Evolutionary conservation across 2,888 invertebrate genomes (phyloP).

Genomic region (Tetragonisca angustula): DNA sequence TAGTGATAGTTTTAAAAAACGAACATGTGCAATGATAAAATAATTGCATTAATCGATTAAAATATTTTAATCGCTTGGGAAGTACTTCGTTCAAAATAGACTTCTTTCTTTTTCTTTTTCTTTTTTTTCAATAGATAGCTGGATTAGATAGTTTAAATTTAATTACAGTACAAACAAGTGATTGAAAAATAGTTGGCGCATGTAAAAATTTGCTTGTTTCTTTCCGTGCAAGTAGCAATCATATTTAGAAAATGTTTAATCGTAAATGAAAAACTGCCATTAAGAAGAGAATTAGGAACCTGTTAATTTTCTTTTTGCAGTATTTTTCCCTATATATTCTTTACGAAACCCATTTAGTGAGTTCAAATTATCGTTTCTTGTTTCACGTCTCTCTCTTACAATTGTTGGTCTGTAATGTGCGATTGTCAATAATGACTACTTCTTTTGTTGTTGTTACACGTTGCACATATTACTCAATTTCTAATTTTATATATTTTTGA

Average conservation of each 20-base stretch:
- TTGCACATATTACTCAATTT: neutral
- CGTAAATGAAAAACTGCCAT: conserved; percentile 20
- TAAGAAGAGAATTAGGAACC: conserved; percentile 43
- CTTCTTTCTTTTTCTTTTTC: neutral
- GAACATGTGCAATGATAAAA: neutral
- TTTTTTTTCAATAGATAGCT: neutral
- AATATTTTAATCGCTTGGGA: neutral
- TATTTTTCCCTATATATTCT: neutral
- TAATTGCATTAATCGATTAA: neutral
- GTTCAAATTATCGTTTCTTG: neutral
- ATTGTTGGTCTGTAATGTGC: conserved; percentile 45
- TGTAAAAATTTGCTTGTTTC: neutral
- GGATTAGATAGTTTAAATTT: neutral
- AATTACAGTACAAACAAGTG: neutral
- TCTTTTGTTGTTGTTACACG: conserved; percentile 4
- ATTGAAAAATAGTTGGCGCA: conserved; percentile 13
- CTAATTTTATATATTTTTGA: conserved; percentile 3
- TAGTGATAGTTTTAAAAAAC: neutral
- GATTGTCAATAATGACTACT: conserved; percentile 47
- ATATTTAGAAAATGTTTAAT: conserved; percentile 17
- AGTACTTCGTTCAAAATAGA: neutral
- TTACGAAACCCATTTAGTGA: neutral
- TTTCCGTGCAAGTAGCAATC: conserved; percentile 3
- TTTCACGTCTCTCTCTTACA: conserved; percentile 3
- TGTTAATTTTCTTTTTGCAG: neutral